Conservation (phyloP, 2,888 invertebrate species). For the Leucophenga montana region DNA sequence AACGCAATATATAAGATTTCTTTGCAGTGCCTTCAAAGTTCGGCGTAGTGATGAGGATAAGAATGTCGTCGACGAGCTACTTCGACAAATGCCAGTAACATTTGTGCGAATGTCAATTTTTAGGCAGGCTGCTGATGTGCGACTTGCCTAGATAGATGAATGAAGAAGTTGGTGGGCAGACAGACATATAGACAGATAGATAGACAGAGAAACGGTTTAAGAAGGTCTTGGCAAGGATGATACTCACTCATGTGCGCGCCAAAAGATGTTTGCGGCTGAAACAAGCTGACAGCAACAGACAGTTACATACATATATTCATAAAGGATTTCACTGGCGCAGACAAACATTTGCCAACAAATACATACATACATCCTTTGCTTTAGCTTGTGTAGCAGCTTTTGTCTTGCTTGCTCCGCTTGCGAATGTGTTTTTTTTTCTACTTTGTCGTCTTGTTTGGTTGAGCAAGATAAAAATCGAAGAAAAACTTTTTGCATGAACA, state of each 20-base stretch:
- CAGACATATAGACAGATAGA: neutral
- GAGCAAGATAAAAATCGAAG: neutral
- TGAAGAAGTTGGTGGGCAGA: slow-evolving; percentile 1
- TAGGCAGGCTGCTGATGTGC: slow-evolving; percentile 18
- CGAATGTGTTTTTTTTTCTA: neutral
- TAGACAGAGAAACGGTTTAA: neutral
- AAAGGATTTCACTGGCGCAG: slow-evolving; percentile 23
- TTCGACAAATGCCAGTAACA: neutral
- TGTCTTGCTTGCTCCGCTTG: neutral
- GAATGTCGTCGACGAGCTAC: neutral
- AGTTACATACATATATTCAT: slow-evolving; percentile 35
- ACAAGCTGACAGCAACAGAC: slow-evolving; percentile 38
- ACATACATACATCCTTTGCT: neutral
- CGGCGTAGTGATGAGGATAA: neutral
- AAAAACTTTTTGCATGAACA: slow-evolving; percentile 27
- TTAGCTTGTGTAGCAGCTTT: too few relatives aligned
- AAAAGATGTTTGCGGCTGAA: slow-evolving; percentile 18
- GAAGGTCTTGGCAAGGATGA: slow-evolving; percentile 8
- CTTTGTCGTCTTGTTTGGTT: slow-evolving; percentile 27
- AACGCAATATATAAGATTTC: slow-evolving; percentile 17
- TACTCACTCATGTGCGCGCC: neutral
- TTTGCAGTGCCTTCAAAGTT: slow-evolving; percentile 3
- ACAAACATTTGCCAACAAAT: slow-evolving; percentile 41
- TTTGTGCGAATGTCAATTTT: slow-evolving; percentile 26
- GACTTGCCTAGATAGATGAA: neutral